Evolutionary conservation across 2,888 invertebrate species (phyloP), one percentile per base, ranked within the genome.

Genomic region (Limnephilus auricula): DNA sequence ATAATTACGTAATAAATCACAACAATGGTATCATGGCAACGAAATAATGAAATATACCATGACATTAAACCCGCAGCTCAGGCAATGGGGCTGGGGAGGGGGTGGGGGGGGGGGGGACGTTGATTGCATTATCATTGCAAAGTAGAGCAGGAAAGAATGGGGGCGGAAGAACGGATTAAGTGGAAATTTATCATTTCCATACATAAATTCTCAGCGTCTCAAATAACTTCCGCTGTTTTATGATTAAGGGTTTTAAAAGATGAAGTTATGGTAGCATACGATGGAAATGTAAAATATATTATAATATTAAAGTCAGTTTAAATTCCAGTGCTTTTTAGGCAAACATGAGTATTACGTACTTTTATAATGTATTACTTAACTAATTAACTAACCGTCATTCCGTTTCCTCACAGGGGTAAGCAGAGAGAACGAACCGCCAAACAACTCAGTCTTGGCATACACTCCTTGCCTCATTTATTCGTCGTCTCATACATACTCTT

Each of bases 81-180:
- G 18, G 90, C 31, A 40, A 89, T 87, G 89, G 90, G 90, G n/a
- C n/a, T n/a, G n/a, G n/a, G 89, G 89, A 82, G 82, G 37, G 65
- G 91, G 91, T 90, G 89, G 90, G 78, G 31, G 37, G n/a, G 82
- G 50, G 83, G 84, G 50, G 37, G 79, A 79, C 86, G 90, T 90
- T 93, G 93, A 93, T 93, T 93, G 93, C 93, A 93, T 93, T 93
- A 93, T 92, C 92, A 93, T 93, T 92, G 93, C 93, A 93, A 93
- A 93, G 91, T 90, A 91, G 25, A 87, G 87, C 78, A 32, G 65
- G 12, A 78, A 89, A 80, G 89, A 79, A 80, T 34, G 79, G 30
- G 50, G 80, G 80, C 87, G 90, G 82, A 79, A 80, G 50, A 50
- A 30, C 80, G 82, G 90, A 90, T 90, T 89, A 91, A 91, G 91